Percentiles rank a stretch among this genome's conserved stretches.
Evolutionary conservation across 2,888 invertebrate genomes (phyloP).

Genomic region (Drosophila sordidapex): DNA sequence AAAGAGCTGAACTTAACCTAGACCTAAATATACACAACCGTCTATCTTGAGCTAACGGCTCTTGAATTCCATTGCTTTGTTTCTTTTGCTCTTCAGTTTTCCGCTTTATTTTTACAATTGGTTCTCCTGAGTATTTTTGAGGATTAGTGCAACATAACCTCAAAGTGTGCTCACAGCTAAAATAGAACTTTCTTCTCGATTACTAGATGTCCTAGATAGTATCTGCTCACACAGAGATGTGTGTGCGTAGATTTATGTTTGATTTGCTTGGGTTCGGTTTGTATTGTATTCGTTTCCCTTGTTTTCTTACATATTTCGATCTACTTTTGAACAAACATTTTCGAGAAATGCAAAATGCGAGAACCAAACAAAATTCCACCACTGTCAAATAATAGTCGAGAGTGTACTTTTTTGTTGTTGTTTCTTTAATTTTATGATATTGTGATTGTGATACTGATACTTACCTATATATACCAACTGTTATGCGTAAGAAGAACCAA

Average conservation of each 20-base stretch:
- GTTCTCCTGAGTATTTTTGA: slow-evolving; percentile 18
- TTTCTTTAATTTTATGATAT: slow-evolving; percentile 52
- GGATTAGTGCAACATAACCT: slow-evolving; percentile 7
- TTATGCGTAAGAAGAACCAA: slow-evolving; percentile 31
- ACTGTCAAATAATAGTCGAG: slow-evolving; percentile 39
- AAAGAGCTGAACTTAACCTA: slow-evolving; percentile 22
- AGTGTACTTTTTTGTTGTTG: slow-evolving; percentile 83
- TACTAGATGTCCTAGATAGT: slow-evolving; percentile 8
- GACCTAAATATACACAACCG: not conserved
- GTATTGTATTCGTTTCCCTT: slow-evolving; percentile 34
- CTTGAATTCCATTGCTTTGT: slow-evolving; percentile 15
- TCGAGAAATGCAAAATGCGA: slow-evolving; percentile 32
- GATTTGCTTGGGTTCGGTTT: slow-evolving; percentile 77
- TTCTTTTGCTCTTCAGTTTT: slow-evolving; percentile 16
- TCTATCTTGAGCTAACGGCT: slow-evolving; percentile 17
- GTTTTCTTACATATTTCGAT: slow-evolving; percentile 30
- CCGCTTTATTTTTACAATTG: not conserved
- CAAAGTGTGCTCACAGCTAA: slow-evolving; percentile 13
- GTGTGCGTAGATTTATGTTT: slow-evolving; percentile 62
- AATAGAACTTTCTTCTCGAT: slow-evolving; percentile 21
- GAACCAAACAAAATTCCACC: slow-evolving; percentile 32
- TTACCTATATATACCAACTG: slow-evolving; percentile 16
- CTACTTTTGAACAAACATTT: slow-evolving; percentile 18
- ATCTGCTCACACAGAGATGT: slow-evolving; percentile 16
- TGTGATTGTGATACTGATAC: slow-evolving; percentile 23